Base-by-base conservation (phyloP, 2,113 vertebrate species). In the Myotis yumanensis region DNA sequence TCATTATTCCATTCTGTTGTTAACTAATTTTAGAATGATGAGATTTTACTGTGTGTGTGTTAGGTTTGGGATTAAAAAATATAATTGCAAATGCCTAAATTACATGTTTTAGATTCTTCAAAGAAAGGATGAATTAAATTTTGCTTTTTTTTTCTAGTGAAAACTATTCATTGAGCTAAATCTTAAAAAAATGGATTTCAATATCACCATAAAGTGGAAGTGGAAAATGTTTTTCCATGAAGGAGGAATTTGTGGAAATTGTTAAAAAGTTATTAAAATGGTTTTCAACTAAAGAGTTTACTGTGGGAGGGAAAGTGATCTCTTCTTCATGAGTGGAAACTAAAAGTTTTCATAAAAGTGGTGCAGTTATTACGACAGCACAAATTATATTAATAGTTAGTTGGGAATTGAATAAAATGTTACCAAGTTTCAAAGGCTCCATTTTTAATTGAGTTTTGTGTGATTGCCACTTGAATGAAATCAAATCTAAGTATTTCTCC, bases 361-460 rank as follows among this genome's bases (percentile, higher is more conserved):
- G 4, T 86, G 0, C 25, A 81, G 16, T 52, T 85, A 79, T 72
- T 97, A 37, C 75, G 32, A 96, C 88, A 94, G 68, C 81, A 90
- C 20, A 96, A 94, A 96, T 96, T 90, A 87, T 93, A 68, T 94
- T 94, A 91, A 93, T 95, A 95, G 40, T 66, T 86, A 92, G 43
- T 90, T 40, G 30, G 64, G 43, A 90, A 92, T 71, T 93, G 25
- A 92, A 87, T 77, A 90, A 96, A 97, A 94, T 90, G 37, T 66
- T 54, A 84, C 83, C 71, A 80, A 91, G 11, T 88, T 96, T 90
- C 92, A 96, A 91, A 95, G 51, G 4, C 28, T 93, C 40, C 16
- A 46, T 18, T 43, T 77, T 69, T 93, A 94, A 96, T 71, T 95
- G 66, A 93, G 20, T 95, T 94, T 95, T n/a, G 18, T 85, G 37